Percentiles rank a stretch among this genome's conserved stretches.
Conservation (phyloP, 2,797 vertebrate species). For the Meda fulgida region DNA sequence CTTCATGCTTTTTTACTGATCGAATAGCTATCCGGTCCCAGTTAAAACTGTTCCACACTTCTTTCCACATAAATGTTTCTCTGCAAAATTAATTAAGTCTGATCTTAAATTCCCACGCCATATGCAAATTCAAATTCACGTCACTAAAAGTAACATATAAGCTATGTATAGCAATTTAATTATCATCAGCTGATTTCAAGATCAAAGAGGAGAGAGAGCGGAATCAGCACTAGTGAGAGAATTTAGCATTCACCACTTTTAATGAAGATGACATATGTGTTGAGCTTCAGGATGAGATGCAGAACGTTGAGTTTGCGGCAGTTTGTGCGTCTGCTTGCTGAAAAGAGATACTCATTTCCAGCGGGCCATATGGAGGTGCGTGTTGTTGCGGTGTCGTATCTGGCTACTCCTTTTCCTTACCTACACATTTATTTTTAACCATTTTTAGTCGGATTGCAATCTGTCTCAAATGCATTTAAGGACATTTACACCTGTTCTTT, state of each 20-base stretch:
- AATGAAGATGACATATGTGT: neutral
- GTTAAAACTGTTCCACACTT: too few relatives aligned
- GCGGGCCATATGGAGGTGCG: neutral
- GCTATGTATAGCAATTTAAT: neutral
- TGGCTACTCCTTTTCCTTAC: neutral
- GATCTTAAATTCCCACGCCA: neutral
- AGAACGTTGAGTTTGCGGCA: neutral
- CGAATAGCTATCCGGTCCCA: too few relatives aligned
- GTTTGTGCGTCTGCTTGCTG: neutral
- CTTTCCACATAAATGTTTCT: too few relatives aligned
- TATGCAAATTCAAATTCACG: neutral
- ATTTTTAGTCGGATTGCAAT: neutral
- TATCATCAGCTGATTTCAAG: neutral
- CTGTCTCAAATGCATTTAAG: neutral
- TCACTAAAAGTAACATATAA: neutral
- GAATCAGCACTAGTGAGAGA: neutral
- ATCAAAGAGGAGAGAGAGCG: neutral
- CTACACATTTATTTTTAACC: neutral
- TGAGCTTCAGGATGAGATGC: neutral
- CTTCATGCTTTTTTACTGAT: too few relatives aligned
- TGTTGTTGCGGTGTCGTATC: neutral
- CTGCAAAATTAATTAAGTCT: neutral
- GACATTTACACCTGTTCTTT: neutral
- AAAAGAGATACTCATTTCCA: neutral
- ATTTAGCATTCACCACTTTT: neutral